Evolutionary conservation across 2,113 vertebrate genomes (phyloP).

Genomic region (Numenius arquata): DNA sequence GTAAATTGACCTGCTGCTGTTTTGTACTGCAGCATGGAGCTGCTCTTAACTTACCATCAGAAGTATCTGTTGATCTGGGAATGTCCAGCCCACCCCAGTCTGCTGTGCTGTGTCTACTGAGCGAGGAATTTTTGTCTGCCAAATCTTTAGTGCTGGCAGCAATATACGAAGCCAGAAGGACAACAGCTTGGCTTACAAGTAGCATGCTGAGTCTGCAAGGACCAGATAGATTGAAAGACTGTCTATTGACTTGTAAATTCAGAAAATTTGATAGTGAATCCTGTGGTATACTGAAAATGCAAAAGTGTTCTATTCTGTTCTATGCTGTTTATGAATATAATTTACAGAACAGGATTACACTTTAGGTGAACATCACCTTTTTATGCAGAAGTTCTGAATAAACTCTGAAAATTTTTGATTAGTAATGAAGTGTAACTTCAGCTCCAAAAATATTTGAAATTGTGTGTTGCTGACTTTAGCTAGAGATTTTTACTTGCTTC

Average conservation of each 20-base stretch:
- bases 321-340: background rate
- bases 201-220: constrained; percentile 40
- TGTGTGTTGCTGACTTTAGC: background rate
- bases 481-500: background rate
- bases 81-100: background rate
- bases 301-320: background rate
- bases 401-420: background rate
- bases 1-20: background rate
- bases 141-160: background rate
- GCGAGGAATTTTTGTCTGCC: background rate
- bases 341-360: background rate
- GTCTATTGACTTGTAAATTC: constrained; percentile 28
- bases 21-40: background rate
- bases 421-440: background rate
- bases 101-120: background rate
- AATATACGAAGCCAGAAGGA: constrained; percentile 24
- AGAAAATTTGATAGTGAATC: constrained; percentile 1
- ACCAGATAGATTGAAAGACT: constrained; percentile 18
- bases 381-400: background rate
- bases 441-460: background rate
- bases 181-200: constrained; percentile 32
- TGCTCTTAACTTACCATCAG: background rate
- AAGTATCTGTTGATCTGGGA: background rate
- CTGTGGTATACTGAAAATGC: background rate
- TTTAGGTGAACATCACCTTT: background rate